Percentiles rank a stretch among this genome's conserved stretches.
Conservation (phyloP, 2,888 invertebrate genomes). For the Cantharis nigra region DNA sequence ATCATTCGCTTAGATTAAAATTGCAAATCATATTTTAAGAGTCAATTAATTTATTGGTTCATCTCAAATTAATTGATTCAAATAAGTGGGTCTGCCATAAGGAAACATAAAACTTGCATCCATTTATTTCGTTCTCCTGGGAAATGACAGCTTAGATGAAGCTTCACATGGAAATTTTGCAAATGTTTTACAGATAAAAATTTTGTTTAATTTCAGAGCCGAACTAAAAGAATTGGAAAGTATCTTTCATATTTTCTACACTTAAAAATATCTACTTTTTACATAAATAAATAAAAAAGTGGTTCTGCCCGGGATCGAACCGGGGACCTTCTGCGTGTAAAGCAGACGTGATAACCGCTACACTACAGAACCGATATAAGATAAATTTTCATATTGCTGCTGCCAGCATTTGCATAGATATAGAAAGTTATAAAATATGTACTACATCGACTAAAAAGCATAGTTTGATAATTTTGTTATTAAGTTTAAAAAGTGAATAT, state of each 20-base stretch:
- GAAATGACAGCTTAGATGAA: background rate
- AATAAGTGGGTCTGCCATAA: background rate
- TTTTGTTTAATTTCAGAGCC: background rate
- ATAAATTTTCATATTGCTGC: background rate
- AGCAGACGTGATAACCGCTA: slow-evolving; percentile 58
- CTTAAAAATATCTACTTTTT: too few species aligned
- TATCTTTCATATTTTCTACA: too few species aligned
- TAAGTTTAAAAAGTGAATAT: too few species aligned
- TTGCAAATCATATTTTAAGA: background rate
- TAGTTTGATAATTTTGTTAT: too few species aligned
- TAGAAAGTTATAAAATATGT: background rate
- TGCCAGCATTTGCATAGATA: background rate
- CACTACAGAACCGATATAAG: slow-evolving; percentile 50
- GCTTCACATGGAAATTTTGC: background rate
- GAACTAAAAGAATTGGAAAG: too few species aligned
- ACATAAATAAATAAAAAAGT: slow-evolving; percentile 36
- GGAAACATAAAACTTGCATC: background rate
- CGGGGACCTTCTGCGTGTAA: slow-evolving; percentile 58
- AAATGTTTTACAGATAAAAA: background rate
- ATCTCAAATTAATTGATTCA: background rate
- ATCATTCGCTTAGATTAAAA: background rate
- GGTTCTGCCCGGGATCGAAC: slow-evolving; percentile 58
- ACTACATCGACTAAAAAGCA: background rate
- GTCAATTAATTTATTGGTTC: background rate
- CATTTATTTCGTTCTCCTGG: background rate